Base-by-base conservation (phyloP, 1,140 invertebrate species). In the Eupristina koningsbergeri region DNA sequence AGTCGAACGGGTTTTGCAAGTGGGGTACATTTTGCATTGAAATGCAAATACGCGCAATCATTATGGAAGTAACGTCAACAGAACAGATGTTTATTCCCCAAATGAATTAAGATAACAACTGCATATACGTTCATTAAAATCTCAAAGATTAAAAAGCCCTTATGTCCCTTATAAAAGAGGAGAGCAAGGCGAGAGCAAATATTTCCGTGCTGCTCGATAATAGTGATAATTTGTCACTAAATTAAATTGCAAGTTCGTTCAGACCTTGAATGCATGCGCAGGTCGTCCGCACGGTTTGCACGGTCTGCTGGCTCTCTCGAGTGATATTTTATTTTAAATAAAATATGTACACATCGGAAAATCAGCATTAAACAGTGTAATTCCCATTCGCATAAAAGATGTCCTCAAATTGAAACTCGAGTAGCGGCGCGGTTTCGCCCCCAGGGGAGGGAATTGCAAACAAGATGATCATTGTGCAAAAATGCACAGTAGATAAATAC, bases 401-500 rank as follows among this genome's bases (percentile, higher is more conserved):
- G 45, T n/a, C 36, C 69, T 36, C 22, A 22, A 73, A 36, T 45
- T 45, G 36, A 7, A n/a, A 3, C n/a, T 19, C 11, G 50, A 53
- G 50, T 9, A 53, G 53, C 22, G 0, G 53, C 19, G 50, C 11
- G 50, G 19, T 17, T 53, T 7, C 17, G 50, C 50, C 2, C 50
- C 19, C 15, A 22, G 34, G 0, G 5, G 71, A 74, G 29, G 80
- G 81, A 64, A 47, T 75, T 36, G n/a, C 50, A 67, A 83, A 69
- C 80, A 53, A 76, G 80, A 79, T 34, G 58, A 17, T 61, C 64
- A 67, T 39, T 67, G 39, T 31, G 17, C 67, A 79, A 79, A 79
- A 79, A 67, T 26, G 53, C 19, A 8, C 61, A 11, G 45, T 50
- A 50, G 86, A 87, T 87, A 86, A 86, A 87, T 85, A 86, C 84